These are phyloP conservation scores for Cyanoliseus patagonus DNA, from an alignment of 2,113 vertebrate species.

Conservation along the genomic window DNA sequence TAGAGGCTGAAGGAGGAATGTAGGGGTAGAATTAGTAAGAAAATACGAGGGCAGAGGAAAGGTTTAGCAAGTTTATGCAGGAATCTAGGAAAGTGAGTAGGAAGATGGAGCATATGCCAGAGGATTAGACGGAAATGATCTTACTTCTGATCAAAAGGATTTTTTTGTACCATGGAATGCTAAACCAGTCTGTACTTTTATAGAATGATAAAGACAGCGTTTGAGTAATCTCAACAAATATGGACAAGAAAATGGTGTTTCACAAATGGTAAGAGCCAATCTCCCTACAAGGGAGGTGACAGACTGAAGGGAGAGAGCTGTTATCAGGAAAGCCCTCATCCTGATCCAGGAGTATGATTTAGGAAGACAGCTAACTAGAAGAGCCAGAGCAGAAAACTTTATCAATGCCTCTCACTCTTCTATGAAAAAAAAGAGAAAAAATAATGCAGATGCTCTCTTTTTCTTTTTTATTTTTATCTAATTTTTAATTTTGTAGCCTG, in stretches of 20 bases:
- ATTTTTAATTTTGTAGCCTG: not conserved
- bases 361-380: not conserved
- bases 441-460: rapidly evolving
- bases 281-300: not conserved
- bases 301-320: not conserved
- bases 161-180: not conserved
- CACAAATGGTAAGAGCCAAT: not conserved
- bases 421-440: not conserved
- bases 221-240: not conserved
- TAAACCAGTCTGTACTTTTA: not conserved
- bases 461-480: not conserved
- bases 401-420: not conserved
- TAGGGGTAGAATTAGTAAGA: not conserved
- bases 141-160: not conserved
- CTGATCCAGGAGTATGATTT: not conserved
- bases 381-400: not conserved
- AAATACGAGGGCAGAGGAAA: not conserved
- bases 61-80: not conserved
- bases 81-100: not conserved
- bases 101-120: not conserved
- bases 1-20: not conserved
- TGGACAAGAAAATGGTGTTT: not conserved
- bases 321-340: not conserved
- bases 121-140: not conserved
- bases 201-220: not conserved